Conservation (phyloP, 2,113 vertebrate genomes). For the Phocoena sinus region DNA sequence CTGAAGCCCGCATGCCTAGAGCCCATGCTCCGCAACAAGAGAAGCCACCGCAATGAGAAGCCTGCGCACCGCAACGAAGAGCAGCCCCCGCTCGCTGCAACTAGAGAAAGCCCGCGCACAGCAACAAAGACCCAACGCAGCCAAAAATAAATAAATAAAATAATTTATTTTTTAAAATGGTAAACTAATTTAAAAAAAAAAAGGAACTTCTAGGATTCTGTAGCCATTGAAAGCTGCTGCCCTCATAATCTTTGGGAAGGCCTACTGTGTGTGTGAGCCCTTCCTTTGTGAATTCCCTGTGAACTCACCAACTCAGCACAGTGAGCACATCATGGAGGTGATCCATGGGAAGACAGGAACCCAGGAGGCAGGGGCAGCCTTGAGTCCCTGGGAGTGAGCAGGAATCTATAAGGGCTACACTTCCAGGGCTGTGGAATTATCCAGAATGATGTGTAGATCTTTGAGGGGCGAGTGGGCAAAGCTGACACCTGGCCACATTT, state of each 20-base stretch:
- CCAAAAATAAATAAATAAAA: too few species aligned
- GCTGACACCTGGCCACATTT: neutral
- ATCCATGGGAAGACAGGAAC: neutral
- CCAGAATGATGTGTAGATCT: neutral
- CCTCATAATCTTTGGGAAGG: neutral
- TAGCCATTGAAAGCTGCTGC: neutral
- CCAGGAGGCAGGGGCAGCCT: neutral
- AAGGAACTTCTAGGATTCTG: neutral
- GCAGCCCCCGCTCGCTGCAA: too few species aligned
- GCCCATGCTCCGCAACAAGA: too few species aligned
- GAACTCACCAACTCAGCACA: neutral
- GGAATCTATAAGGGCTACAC: neutral
- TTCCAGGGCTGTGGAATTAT: neutral
- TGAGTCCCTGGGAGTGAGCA: neutral
- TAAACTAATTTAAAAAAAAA: too few species aligned
- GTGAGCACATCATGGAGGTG: neutral
- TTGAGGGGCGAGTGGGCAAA: neutral
- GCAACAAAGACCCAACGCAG: too few species aligned
- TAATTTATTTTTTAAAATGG: too few species aligned
- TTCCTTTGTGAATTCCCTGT: neutral
- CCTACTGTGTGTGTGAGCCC: neutral
- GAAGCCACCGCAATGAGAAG: too few species aligned
- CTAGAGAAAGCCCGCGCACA: too few species aligned
- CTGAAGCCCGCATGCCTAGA: too few species aligned
- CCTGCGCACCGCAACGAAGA: rapidly evolving